These are phyloP conservation scores for Passer domesticus DNA, from an alignment of 2,113 vertebrate species.

Conservation along the genomic window DNA sequence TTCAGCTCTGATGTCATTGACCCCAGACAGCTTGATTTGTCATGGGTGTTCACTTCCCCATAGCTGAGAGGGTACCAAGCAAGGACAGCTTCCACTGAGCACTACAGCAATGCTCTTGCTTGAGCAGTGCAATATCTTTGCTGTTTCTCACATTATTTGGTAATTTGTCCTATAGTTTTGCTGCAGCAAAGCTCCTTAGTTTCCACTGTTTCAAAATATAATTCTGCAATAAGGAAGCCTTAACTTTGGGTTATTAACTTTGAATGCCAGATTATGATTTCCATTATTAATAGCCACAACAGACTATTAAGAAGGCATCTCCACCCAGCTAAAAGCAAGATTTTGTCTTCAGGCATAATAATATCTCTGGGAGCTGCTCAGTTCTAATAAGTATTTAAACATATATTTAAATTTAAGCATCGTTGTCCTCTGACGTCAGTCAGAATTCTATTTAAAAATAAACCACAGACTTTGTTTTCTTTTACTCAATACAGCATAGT, in stretches of 20 bases:
- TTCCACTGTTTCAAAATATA: background rate
- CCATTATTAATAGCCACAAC: background rate
- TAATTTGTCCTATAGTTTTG: background rate
- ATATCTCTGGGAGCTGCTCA: background rate
- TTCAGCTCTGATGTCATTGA: background rate
- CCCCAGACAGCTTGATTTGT: background rate
- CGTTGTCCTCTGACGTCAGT: background rate
- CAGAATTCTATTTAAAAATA: constrained; percentile 1
- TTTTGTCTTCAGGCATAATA: background rate
- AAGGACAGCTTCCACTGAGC: background rate
- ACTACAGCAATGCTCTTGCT: background rate
- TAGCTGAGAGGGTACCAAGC: background rate
- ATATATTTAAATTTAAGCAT: background rate
- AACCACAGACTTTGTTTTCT: background rate
- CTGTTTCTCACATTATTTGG: background rate
- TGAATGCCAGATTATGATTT: background rate
- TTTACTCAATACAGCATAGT: background rate
- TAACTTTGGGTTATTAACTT: background rate
- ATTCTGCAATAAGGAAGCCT: background rate
- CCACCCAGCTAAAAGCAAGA: background rate
- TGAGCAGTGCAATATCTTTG: background rate
- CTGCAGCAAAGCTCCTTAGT: background rate
- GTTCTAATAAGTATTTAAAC: background rate
- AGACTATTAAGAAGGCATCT: background rate
- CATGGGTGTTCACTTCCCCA: background rate